Evolutionary conservation across 2,888 invertebrate species (phyloP).

Genomic region (Oscheius myriophilus): DNA sequence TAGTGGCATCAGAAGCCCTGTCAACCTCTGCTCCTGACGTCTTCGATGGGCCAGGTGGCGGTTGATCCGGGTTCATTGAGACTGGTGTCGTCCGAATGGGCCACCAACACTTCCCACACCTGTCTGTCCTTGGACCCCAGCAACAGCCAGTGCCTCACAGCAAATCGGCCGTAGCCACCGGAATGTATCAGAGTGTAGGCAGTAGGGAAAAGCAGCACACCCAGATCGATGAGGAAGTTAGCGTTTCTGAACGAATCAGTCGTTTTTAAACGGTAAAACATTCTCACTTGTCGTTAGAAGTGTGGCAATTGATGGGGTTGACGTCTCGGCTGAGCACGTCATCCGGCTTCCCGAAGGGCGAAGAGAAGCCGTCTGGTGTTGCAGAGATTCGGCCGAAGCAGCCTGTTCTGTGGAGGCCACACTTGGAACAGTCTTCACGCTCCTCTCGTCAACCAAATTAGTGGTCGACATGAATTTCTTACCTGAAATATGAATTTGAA

Average conservation of each 20-base stretch:
- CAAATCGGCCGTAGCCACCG: conserved; percentile 78
- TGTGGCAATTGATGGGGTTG: conserved; percentile 94
- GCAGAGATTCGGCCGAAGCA: conserved; percentile 74
- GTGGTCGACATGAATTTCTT: conserved; percentile 71
- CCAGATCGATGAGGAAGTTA: conserved; percentile 94
- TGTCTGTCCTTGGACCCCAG: conserved; percentile 92
- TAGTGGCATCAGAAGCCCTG: not conserved
- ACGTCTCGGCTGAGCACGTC: conserved; percentile 90
- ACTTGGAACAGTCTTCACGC: conserved; percentile 34
- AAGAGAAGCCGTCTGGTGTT: conserved; percentile 69
- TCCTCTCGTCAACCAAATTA: conserved; percentile 66
- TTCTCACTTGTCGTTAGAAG: conserved; percentile 86
- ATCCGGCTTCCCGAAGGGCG: conserved; percentile 93
- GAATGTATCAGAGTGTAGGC: conserved; percentile 93
- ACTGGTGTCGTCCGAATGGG: conserved; percentile 89
- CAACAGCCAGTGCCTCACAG: conserved; percentile 92
- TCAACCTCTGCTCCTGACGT: conserved; percentile 37
- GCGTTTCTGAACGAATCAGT: conserved; percentile 75
- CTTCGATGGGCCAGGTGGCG: conserved; percentile 85
- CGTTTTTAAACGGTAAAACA: conserved; percentile 39
- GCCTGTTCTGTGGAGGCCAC: conserved; percentile 74
- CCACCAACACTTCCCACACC: conserved; percentile 87
- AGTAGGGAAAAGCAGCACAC: conserved; percentile 86
- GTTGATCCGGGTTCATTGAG: conserved; percentile 94
- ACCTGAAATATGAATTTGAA: conserved; percentile 22